phyloP scores from a whole-genome alignment of 2,113 vertebrate species.

The Neolamprologus sp. region DNA sequence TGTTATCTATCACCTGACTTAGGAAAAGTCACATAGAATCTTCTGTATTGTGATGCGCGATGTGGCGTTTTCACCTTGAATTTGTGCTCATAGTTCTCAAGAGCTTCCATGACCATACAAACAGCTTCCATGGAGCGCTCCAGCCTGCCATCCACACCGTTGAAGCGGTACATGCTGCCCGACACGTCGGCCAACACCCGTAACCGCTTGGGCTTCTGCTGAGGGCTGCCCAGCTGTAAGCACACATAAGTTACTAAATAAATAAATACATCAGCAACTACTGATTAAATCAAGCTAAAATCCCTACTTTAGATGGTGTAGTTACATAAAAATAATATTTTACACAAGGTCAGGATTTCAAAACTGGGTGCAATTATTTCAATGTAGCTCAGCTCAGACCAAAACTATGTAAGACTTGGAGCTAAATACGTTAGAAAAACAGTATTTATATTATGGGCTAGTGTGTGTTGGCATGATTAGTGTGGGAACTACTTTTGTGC shows the following conservation, averaged over 20 bases:
- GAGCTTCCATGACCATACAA: slow-evolving; percentile 97
- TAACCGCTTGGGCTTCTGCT: slow-evolving; percentile 90
- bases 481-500: slow-evolving; percentile 1
- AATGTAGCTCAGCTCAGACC: neutral
- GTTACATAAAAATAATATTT: neutral
- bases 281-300: neutral
- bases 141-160: slow-evolving; percentile 86
- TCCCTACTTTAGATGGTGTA: neutral
- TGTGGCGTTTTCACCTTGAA: slow-evolving; percentile 79
- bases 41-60: neutral
- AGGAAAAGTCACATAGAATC: neutral
- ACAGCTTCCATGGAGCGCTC: slow-evolving; percentile 95
- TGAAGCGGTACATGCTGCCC: slow-evolving; percentile 97
- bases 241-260: neutral
- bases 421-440: slow-evolving; percentile 31
- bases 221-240: slow-evolving; percentile 81
- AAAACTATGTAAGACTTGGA: slow-evolving; percentile 23
- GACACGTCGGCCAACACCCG: slow-evolving; percentile 88
- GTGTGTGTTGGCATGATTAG: slow-evolving; percentile 25
- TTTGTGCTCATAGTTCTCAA: slow-evolving; percentile 91
- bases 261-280: neutral
- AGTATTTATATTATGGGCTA: slow-evolving; percentile 22
- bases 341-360: neutral
- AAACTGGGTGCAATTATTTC: neutral
- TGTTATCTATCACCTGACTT: neutral